phyloP scores from a whole-genome alignment of 2,888 invertebrate species.

The Mamestra brassicae region DNA sequence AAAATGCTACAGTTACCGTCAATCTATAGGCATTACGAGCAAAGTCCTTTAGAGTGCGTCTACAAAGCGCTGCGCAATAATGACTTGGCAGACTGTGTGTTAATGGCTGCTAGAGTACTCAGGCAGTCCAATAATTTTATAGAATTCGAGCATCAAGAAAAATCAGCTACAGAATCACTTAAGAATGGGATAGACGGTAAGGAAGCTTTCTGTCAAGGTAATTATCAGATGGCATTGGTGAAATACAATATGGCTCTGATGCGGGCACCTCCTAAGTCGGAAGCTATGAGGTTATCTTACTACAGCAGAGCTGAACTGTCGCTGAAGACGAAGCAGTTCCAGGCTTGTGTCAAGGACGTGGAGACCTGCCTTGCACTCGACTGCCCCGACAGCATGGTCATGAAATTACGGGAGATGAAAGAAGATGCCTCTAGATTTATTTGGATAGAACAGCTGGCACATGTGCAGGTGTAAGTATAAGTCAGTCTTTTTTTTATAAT shows the following conservation, averaged over 20 bases:
- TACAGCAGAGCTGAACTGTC: constrained; percentile 34
- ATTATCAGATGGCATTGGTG: constrained; percentile 19
- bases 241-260: constrained; percentile 36
- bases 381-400: constrained; percentile 7
- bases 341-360: constrained; percentile 36
- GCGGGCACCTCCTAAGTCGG: constrained; percentile 33
- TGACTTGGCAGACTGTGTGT: constrained; percentile 39
- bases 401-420: constrained; percentile 26
- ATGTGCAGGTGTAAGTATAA: constrained; percentile 12
- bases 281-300: constrained; percentile 39
- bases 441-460: background rate
- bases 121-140: background rate
- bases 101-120: background rate
- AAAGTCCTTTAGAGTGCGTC: background rate
- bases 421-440: constrained; percentile 3
- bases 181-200: constrained; percentile 9
- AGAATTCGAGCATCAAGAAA: background rate
- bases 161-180: constrained; percentile 10
- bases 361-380: constrained; percentile 33
- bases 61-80: constrained; percentile 29
- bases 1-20: constrained; percentile 15
- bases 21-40: background rate
- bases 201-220: constrained; percentile 9
- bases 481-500: no score
- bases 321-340: constrained; percentile 5